Evolutionary conservation across 2,113 vertebrate genomes (phyloP).

Genomic region (Siphamia tubifer): DNA sequence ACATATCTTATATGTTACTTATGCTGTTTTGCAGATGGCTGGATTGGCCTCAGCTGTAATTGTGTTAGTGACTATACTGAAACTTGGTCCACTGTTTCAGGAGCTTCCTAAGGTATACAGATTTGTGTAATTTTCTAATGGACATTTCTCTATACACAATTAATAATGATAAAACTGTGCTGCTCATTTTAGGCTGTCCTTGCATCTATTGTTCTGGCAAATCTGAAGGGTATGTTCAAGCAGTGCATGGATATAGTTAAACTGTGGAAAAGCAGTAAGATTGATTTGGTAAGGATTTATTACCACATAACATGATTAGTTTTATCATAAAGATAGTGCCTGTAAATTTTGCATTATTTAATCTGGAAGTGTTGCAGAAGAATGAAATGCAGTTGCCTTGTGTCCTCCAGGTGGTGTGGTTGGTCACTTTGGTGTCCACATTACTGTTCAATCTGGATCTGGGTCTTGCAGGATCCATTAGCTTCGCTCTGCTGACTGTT

Average conservation of each 20-base stretch:
- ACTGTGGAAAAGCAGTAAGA: slow-evolving; percentile 86
- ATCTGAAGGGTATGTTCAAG: slow-evolving; percentile 93
- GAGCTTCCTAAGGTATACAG: slow-evolving; percentile 87
- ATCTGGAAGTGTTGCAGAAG: not conserved
- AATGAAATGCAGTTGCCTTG: not conserved
- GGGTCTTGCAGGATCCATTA: slow-evolving; percentile 85
- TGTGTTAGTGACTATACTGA: slow-evolving; percentile 90
- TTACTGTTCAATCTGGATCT: slow-evolving; percentile 90
- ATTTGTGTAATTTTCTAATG: not conserved
- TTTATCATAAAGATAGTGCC: not conserved
- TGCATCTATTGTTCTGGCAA: slow-evolving; percentile 86
- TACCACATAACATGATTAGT: not conserved
- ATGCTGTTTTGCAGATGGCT: slow-evolving; percentile 81
- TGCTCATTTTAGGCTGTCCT: slow-evolving; percentile 85
- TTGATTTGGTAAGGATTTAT: slow-evolving; percentile 85
- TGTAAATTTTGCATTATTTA: not conserved
- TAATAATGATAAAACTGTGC: not conserved
- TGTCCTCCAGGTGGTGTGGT: slow-evolving; percentile 84
- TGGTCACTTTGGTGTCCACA: slow-evolving; percentile 89
- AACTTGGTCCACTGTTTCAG: slow-evolving; percentile 89
- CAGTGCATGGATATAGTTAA: slow-evolving; percentile 83
- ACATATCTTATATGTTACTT: not conserved
- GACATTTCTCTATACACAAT: not conserved
- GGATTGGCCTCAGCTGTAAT: slow-evolving; percentile 84
- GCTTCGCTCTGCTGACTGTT: slow-evolving; percentile 88